Base-by-base conservation (phyloP, 2,113 vertebrate genomes). In the Tragulus kanchil region DNA sequence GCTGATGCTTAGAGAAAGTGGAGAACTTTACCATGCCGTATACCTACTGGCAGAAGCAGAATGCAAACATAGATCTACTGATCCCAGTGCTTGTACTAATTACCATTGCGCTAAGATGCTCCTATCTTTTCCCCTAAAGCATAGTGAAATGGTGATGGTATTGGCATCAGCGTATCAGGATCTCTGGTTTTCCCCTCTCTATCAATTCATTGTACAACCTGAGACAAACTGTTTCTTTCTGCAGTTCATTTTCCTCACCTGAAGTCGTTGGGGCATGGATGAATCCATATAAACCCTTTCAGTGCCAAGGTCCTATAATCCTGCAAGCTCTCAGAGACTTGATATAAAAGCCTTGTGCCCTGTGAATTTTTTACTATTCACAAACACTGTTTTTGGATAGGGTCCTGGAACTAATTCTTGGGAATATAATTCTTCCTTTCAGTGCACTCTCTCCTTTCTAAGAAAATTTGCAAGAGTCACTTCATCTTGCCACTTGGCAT, bases 311-410 rank as follows among this genome's bases (percentile, higher is more conserved):
- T 54, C 94, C 31, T 78, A 23, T 64, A 88, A 83, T 69, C 42
- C 28, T 84, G 17, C 3, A 58, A 16, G 23, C 12, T 36, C 75
- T 86, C 78, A 83, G 85, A 56, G 15, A 25, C 42, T 28, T 73
- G 73, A 89, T 71, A 81, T 78, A 78, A 67, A 95, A 89, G 10
- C 31, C 64, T 15, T 78, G 28, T 82, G 3, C n/a, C 64, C 48
- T 85, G 4, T 83, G 9, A 42, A 48, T 48, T 93, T 93, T 94
- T 93, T 93, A 36, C 64, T 78, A 1, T 85, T 89, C 65, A 85
- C 6, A 62, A n/a, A 21, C 11, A 77, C 25, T 45, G 4, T 67
- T 48, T 26, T 89, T 95, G 19, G 50, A 78, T 25, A 65, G 42
- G 10, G 87, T 54, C 31, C 50, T 85, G 25, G 50, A n/a, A 82